Percentiles rank a stretch among this genome's conserved stretches.
Evolutionary conservation across 2,888 invertebrate species (phyloP).

Genomic region (Drosophila paramelanica): DNA sequence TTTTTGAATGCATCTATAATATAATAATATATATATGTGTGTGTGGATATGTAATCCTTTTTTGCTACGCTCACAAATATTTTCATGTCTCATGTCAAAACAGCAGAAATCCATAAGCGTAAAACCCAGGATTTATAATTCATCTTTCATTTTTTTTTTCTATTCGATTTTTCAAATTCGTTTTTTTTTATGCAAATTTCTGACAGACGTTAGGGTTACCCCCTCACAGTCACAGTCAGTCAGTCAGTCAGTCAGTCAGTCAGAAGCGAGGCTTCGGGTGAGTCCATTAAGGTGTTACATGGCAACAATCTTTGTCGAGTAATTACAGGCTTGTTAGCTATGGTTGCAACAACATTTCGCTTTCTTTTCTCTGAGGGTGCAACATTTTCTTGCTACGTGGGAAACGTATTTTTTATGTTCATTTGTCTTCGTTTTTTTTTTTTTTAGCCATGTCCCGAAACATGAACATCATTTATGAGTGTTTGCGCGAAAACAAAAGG

Average conservation of each 20-base stretch:
- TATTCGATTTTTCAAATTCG: slow-evolving; percentile 44
- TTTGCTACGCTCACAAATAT: slow-evolving; percentile 67
- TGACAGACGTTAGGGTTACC: slow-evolving; percentile 48
- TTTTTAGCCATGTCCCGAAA: slow-evolving; percentile 14
- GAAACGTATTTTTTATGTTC: slow-evolving; percentile 52
- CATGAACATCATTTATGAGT: slow-evolving; percentile 70
- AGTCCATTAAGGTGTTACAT: slow-evolving; percentile 75
- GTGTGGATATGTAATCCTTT: slow-evolving; percentile 53
- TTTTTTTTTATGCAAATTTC: slow-evolving; percentile 73
- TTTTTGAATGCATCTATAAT: slow-evolving; percentile 34
- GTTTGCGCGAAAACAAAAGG: slow-evolving; percentile 66
- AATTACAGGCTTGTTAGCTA: slow-evolving; percentile 82
- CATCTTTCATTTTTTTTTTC: slow-evolving; percentile 13
- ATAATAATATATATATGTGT: slow-evolving; percentile 37
- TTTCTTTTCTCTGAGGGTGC: slow-evolving; percentile 50
- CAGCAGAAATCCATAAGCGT: slow-evolving; percentile 28
- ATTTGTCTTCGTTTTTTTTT: slow-evolving; percentile 16
- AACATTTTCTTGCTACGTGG: slow-evolving; percentile 54
- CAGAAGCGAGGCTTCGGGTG: slow-evolving; percentile 11
- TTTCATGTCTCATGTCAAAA: slow-evolving; percentile 74
- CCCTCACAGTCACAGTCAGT: slow-evolving; percentile 16
- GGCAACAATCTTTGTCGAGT: slow-evolving; percentile 76
- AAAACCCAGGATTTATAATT: slow-evolving; percentile 19
- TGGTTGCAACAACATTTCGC: slow-evolving; percentile 70
- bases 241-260: slow-evolving; percentile 23